These are phyloP conservation scores for Epinephelus moara DNA, from an alignment of 2,113 vertebrate genomes.

Conservation along the genomic window DNA sequence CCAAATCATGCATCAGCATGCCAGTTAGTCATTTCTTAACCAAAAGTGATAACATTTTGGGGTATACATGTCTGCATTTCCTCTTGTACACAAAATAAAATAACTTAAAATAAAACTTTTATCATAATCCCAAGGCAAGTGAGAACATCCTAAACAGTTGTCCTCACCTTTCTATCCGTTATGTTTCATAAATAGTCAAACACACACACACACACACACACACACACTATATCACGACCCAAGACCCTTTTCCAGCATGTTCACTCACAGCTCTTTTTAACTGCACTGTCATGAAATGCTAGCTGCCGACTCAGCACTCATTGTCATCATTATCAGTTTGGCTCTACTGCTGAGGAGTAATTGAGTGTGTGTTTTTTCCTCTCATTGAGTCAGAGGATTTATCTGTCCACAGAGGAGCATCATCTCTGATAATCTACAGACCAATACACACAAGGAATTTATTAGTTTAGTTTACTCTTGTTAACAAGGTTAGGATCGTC, in stretches of 20 bases:
- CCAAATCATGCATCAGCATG: background rate
- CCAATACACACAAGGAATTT: constrained; percentile 13
- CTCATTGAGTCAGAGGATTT: constrained; percentile 45
- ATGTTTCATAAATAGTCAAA: background rate
- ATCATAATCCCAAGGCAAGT: background rate
- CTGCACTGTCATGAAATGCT: constrained; percentile 72
- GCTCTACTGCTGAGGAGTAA: constrained; percentile 67
- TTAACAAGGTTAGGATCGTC: constrained; percentile 12
- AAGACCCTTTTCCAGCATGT: constrained; percentile 36
- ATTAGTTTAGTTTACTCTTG: constrained; percentile 23
- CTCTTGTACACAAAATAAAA: background rate
- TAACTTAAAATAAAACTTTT: background rate
- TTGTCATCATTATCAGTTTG: constrained; percentile 73
- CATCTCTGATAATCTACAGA: constrained; percentile 32
- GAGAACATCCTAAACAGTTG: background rate
- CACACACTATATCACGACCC: background rate
- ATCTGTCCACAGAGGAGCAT: constrained; percentile 39
- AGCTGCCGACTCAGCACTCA: constrained; percentile 72
- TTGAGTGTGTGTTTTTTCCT: constrained; percentile 53
- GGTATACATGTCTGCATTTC: background rate
- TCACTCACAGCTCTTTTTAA: constrained; percentile 50
- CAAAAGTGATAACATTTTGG: background rate
- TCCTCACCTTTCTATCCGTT: background rate
- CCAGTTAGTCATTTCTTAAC: constrained; percentile 6
- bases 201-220: background rate